Conservation (phyloP, 2,888 invertebrate genomes). For the Acronicta psi region DNA sequence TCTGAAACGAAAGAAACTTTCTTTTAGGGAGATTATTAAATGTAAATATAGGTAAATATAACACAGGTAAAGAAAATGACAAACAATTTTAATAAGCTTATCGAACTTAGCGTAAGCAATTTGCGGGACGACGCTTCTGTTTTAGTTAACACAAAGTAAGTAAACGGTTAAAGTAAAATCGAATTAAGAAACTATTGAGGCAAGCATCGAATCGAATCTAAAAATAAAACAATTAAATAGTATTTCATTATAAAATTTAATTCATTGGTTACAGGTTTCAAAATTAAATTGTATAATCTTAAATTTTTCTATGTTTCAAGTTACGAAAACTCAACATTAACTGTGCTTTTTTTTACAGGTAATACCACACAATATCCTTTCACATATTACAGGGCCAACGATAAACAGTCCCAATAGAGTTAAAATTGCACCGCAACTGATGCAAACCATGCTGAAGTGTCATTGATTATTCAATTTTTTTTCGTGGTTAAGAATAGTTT, state of each 20-base stretch:
- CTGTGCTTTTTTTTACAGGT: constrained; percentile 3
- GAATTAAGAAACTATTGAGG: constrained; percentile 1
- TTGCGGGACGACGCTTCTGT: constrained; percentile 23
- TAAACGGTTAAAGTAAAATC: constrained; percentile 1
- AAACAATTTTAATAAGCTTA: constrained; percentile 34
- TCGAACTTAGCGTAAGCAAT: constrained; percentile 42
- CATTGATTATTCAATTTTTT: too few relatives aligned
- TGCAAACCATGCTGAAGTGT: constrained; percentile 29
- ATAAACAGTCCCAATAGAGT: constrained; percentile 26
- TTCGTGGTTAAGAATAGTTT: not conserved
- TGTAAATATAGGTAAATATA: not conserved
- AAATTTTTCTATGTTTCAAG: not conserved
- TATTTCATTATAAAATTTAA: constrained; percentile 13
- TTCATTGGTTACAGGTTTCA: constrained; percentile 10
- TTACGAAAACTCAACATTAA: not conserved
- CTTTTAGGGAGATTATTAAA: constrained; percentile 24
- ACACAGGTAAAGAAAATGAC: constrained; percentile 9
- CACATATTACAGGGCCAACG: constrained; percentile 41
- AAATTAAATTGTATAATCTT: constrained; percentile 5
- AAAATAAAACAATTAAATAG: constrained; percentile 18
- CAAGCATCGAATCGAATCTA: not conserved
- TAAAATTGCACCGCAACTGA: constrained; percentile 26
- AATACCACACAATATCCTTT: constrained; percentile 30
- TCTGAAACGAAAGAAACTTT: constrained; percentile 56
- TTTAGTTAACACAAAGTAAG: constrained; percentile 33